Evolutionary conservation across 64 coral and sea anemone species (phyloP), one percentile per base, ranked within the genome.

Genomic region (Actinia equina): DNA sequence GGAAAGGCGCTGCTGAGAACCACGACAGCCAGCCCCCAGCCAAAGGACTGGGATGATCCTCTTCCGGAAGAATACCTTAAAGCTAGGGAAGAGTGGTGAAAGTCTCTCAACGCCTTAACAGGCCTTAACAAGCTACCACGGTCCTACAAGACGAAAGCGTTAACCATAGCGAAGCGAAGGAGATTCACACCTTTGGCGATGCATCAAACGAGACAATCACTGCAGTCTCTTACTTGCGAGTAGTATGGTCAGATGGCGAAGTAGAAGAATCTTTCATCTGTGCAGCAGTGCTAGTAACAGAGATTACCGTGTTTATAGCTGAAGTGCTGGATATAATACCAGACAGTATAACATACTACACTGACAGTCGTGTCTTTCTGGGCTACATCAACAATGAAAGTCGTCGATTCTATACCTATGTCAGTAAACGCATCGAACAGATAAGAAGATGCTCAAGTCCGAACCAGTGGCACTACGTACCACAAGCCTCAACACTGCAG

Each of bases 101-200:
- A n/a, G n/a, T n/a, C n/a, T n/a, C n/a, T n/a, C n/a, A n/a, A n/a
- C n/a, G n/a, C n/a, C n/a, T n/a, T n/a, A n/a, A n/a, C n/a, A n/a
- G n/a, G n/a, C n/a, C n/a, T n/a, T n/a, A n/a, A n/a, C n/a, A n/a
- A n/a, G n/a, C n/a, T n/a, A n/a, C n/a, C n/a, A n/a, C n/a, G n/a
- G n/a, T n/a, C n/a, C n/a, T n/a, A n/a, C n/a, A n/a, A n/a, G n/a
- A n/a, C n/a, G n/a, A n/a, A n/a, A n/a, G n/a, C n/a, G n/a, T n/a
- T n/a, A n/a, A n/a, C n/a, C n/a, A n/a, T n/a, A n/a, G 17, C 7
- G 84, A 57, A 74, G 43, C 13, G 5, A 42, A 82, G 19, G 89
- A 95, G 82, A 54, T 91, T 11, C 93, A 95, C 71, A 87, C 81
- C 17, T 95, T 95, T 59, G 90, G 86, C 13, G 86, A 95, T 25